These are phyloP conservation scores for Aphelenchoides bicaudatus DNA, from an alignment of 2,888 invertebrate genomes.

Conservation along the genomic window DNA sequence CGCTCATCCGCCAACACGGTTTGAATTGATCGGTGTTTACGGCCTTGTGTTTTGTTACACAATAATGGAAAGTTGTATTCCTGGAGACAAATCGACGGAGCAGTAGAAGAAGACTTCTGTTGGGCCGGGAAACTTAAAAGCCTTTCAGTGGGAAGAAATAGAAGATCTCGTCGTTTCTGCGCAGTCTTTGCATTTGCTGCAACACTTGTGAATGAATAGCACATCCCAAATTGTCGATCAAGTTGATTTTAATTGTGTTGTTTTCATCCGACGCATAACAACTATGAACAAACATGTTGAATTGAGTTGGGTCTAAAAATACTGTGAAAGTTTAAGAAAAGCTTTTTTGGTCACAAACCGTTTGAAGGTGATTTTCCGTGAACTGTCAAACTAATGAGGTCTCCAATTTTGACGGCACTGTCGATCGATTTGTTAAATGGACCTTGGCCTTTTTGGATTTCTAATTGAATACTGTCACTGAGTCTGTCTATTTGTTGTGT, in stretches of 20 bases:
- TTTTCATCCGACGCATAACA: conserved; percentile 58
- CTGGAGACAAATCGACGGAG: conserved; percentile 56
- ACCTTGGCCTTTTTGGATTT: conserved; percentile 53
- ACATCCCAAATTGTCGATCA: conserved; percentile 55
- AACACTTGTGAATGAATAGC: conserved; percentile 50
- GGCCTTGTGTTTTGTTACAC: conserved; percentile 26
- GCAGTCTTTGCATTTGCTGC: conserved; percentile 35
- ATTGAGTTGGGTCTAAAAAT: conserved; percentile 40
- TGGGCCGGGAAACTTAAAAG: conserved; percentile 55
- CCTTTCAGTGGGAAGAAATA: conserved; percentile 34
- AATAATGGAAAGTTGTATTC: conserved; percentile 44
- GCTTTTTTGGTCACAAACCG: conserved; percentile 17
- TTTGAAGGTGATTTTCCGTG: conserved; percentile 29
- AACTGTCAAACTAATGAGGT: conserved; percentile 55
- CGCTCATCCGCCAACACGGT: background rate
- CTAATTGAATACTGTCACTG: conserved; percentile 40
- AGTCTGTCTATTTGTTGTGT: conserved; percentile 10
- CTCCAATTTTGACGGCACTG: conserved; percentile 54
- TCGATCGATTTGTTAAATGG: conserved; percentile 44
- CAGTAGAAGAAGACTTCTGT: conserved; percentile 60
- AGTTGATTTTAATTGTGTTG: conserved; percentile 43
- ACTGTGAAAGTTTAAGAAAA: background rate
- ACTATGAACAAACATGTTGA: conserved; percentile 59
- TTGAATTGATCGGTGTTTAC: background rate
- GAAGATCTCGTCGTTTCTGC: conserved; percentile 23